phyloP scores from a whole-genome alignment of 2,888 invertebrate species.

The Metalampra italica region DNA sequence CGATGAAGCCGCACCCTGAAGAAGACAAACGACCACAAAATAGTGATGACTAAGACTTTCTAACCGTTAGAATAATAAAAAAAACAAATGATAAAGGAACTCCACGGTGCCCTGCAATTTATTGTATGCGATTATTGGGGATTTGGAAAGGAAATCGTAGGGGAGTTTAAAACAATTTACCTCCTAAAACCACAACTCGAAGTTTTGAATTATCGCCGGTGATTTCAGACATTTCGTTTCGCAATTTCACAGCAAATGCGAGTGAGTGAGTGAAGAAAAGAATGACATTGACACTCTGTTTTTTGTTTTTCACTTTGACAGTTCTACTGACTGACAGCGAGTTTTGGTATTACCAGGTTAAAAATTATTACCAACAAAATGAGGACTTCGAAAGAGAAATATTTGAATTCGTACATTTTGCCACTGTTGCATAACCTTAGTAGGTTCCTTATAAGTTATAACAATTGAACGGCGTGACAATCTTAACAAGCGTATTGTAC shows the following conservation, averaged over 20 bases:
- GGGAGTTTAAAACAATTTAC: slow-evolving; percentile 40
- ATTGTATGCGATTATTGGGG: neutral
- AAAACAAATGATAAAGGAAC: slow-evolving; percentile 8
- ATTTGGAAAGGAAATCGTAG: neutral
- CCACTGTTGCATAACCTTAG: too few species aligned
- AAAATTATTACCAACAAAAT: neutral
- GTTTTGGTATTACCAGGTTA: neutral
- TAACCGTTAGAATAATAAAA: slow-evolving; percentile 53
- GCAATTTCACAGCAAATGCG: slow-evolving; percentile 23
- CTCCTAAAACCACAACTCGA: slow-evolving; percentile 70
- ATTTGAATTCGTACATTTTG: too few species aligned
- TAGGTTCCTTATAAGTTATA: too few species aligned
- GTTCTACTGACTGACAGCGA: slow-evolving; percentile 16
- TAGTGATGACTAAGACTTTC: slow-evolving; percentile 63
- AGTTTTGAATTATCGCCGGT: slow-evolving; percentile 71
- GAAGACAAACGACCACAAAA: slow-evolving; percentile 34
- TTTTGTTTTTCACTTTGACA: slow-evolving; percentile 25
- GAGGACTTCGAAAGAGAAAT: neutral
- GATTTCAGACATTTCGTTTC: slow-evolving; percentile 61
- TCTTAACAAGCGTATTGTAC: too few species aligned
- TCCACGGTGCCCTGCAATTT: neutral
- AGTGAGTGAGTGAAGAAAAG: slow-evolving; percentile 4
- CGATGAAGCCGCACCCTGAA: slow-evolving; percentile 95
- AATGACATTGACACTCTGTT: slow-evolving; percentile 25
- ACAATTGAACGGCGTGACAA: too few species aligned